Conservation (phyloP, 1,140 invertebrate genomes). For the Cecropterus lyciades region DNA sequence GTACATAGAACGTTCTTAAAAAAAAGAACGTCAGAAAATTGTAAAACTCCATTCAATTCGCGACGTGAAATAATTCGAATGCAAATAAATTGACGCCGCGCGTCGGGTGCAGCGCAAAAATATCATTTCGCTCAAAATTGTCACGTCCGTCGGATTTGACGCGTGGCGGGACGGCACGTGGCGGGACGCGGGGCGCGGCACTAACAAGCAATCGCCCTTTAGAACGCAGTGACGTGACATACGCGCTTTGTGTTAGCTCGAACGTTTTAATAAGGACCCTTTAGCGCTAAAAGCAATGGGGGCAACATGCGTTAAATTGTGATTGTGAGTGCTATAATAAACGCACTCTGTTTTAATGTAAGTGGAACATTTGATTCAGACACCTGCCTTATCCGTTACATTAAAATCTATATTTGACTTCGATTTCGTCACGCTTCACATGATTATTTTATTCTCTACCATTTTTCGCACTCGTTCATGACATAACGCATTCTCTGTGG, state of each 20-base stretch:
- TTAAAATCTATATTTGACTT: no score
- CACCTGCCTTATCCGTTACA: constrained; percentile 6
- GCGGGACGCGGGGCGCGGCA: constrained; percentile 42
- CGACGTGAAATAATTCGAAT: constrained; percentile 57
- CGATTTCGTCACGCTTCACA: no score
- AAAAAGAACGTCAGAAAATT: neutral
- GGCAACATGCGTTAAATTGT: constrained; percentile 30
- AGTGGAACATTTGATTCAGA: constrained; percentile 23
- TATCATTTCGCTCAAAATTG: constrained; percentile 54
- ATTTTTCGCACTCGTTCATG: no score
- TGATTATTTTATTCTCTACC: no score
- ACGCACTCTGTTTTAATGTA: constrained; percentile 27
- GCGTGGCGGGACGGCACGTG: constrained; percentile 49
- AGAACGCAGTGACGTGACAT: constrained; percentile 33
- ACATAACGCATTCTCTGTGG: no score
- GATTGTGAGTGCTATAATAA: constrained; percentile 23
- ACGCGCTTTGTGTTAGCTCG: constrained; percentile 35
- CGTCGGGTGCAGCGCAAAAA: constrained; percentile 48
- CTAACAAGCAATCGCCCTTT: constrained; percentile 34
- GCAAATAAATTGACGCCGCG: constrained; percentile 60
- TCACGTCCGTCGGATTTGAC: constrained; percentile 55
- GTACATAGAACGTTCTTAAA: no score
- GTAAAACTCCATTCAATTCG: constrained; percentile 30
- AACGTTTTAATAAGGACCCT: constrained; percentile 35
- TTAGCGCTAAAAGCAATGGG: constrained; percentile 32